Evolutionary conservation across 2,797 vertebrate species (phyloP).

Genomic region (Neostethus bicornis): DNA sequence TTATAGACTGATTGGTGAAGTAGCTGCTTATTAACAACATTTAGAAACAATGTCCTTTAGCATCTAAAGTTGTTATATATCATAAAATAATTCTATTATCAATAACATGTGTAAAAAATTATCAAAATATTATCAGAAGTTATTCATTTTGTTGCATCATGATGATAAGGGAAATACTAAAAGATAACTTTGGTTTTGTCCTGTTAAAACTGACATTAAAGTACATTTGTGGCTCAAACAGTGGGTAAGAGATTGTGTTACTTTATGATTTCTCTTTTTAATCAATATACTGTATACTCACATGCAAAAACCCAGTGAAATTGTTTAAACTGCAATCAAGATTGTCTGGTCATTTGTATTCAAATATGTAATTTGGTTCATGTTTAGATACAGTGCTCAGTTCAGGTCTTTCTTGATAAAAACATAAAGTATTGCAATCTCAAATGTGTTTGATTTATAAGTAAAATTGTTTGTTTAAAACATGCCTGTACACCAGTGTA

Average conservation of each 20-base stretch:
- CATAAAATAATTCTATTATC: too few species aligned
- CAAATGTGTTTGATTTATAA: slow-evolving; percentile 42
- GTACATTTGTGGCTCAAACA: slow-evolving; percentile 35
- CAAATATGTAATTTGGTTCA: not conserved
- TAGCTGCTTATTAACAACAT: not conserved
- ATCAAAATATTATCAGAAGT: too few species aligned
- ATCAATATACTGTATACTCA: too few species aligned
- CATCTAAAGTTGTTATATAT: slow-evolving; percentile 6
- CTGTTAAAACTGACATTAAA: slow-evolving; percentile 24
- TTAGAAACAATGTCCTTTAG: slow-evolving; percentile 2
- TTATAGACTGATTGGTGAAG: too few species aligned
- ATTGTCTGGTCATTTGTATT: too few species aligned
- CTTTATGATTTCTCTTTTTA: slow-evolving; percentile 35
- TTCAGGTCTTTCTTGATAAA: not conserved
- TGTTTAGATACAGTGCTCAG: not conserved
- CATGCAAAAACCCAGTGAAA: too few species aligned
- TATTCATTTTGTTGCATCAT: slow-evolving; percentile 7
- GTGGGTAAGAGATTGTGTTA: slow-evolving; percentile 71
- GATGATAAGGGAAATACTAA: slow-evolving; percentile 25
- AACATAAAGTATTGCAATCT: slow-evolving; percentile 71
- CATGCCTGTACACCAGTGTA: slow-evolving; percentile 64
- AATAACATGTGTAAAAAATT: too few species aligned
- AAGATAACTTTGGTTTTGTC: slow-evolving; percentile 37
- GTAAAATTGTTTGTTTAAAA: slow-evolving; percentile 46
- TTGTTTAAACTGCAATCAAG: too few species aligned